Base-by-base conservation (phyloP, 2,888 invertebrate genomes). In the Apodemia zela region DNA sequence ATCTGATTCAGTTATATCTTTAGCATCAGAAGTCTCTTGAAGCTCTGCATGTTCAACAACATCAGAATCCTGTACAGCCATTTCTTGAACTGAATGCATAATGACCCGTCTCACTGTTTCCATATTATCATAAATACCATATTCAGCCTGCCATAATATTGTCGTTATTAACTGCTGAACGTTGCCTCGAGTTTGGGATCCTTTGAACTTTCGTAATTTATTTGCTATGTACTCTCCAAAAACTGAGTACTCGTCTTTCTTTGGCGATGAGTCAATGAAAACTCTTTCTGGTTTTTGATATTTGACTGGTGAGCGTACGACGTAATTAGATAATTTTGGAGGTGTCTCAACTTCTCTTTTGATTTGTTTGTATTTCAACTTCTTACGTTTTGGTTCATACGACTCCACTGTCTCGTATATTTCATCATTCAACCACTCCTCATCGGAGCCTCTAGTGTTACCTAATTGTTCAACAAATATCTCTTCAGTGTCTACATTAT, bases 171-270 rank as follows among this genome's bases (percentile, higher is more conserved):
- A 68, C 64, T 91, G 90, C 66, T 91, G 90, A 4, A 91, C 74
- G 66, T 91, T 91, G 0, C 88, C 85, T 29, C 82, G 71, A 0
- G 89, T 85, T 2, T 85, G 75, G 11, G 81, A 74, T 0, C 76
- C 72, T 65, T 80, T 82, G 11, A 89, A 78, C 67, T 89, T 91
- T 21, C 89, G 78, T 17, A 91, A 67, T 69, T 89, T 90, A 69
- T 88, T 89, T 0, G 88, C 88, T 15, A 91, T 80, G 71, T 90
- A 91, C 67, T 91, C 89, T 45, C 89, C 90, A 3, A 91, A 91
- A 0, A 88, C 81, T 0, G 82, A 75, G 65, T 84, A 89, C 66
- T 91, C 90, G 68, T 91, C 90, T 69, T 81, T 84, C 2, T 62
- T 71, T 45, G 69, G 47, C 2, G 76, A 63, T 15, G 21, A 75